These are phyloP conservation scores for Drosophila bipectinata DNA, from an alignment of 1,140 invertebrate species.

Conservation along the genomic window DNA sequence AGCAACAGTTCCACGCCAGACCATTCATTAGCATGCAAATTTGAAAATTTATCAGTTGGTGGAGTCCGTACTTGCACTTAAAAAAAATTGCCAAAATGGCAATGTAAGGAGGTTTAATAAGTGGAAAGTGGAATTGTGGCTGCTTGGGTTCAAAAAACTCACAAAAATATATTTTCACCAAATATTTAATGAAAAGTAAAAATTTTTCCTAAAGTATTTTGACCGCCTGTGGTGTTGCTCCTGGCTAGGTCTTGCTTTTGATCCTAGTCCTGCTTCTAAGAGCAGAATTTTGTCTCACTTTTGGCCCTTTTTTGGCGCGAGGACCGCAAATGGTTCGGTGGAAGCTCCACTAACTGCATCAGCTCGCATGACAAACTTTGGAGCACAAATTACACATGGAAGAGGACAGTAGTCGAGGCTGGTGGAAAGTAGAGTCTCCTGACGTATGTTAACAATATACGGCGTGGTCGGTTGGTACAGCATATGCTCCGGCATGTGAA, in stretches of 20 bases:
- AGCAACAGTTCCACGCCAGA: conserved; percentile 32
- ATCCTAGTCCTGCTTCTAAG: neutral
- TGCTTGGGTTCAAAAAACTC: too few relatives aligned
- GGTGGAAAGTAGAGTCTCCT: conserved; percentile 15
- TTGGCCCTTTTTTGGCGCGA: conserved; percentile 17
- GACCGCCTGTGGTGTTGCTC: neutral
- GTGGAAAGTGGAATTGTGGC: too few relatives aligned
- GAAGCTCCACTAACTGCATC: conserved; percentile 54
- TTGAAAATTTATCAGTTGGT: conserved; percentile 67
- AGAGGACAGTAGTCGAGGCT: conserved; percentile 40
- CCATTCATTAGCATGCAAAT: conserved; percentile 74
- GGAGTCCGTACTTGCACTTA: conserved; percentile 6
- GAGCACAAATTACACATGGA: conserved; percentile 47
- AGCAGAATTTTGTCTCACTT: conserved; percentile 20
- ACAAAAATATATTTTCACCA: too few relatives aligned
- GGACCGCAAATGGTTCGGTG: conserved; percentile 26
- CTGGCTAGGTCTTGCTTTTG: conserved; percentile 1
- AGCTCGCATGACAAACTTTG: conserved; percentile 64
- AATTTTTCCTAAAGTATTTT: neutral
- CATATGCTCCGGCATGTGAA: conserved; percentile 18
- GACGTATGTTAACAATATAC: conserved; percentile 16
- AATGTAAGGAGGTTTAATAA: too few relatives aligned
- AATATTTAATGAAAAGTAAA: too few relatives aligned
- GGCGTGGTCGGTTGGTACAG: neutral
- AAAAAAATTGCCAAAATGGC: neutral